phyloP scores from a whole-genome alignment of 1,140 invertebrate genomes.

The Drosophila biarmipes region DNA sequence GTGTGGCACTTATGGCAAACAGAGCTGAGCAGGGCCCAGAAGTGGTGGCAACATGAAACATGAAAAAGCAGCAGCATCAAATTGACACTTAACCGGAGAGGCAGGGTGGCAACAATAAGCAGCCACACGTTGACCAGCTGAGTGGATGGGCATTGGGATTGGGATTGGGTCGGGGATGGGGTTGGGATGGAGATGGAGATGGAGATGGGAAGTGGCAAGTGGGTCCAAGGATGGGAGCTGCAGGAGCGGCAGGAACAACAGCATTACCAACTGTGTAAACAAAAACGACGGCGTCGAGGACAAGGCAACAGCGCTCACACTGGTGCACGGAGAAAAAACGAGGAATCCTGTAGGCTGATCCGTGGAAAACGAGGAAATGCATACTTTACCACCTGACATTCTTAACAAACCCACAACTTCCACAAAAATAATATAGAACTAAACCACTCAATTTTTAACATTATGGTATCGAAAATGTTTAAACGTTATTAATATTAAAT shows the following conservation, averaged over 20 bases:
- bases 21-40: constrained; percentile 27
- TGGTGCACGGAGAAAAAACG: constrained; percentile 3
- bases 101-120: constrained; percentile 54
- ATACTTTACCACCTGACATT: not conserved
- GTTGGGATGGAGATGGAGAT: no score
- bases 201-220: constrained; percentile 5
- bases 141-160: constrained; percentile 16
- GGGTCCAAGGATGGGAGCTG: constrained; percentile 32
- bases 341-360: not conserved
- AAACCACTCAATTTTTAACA: no score
- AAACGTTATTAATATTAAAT: no score
- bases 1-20: constrained; percentile 79
- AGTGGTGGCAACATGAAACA: constrained; percentile 69
- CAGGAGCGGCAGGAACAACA: constrained; percentile 44
- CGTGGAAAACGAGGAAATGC: not conserved
- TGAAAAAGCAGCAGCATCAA: constrained; percentile 79
- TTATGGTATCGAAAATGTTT: no score
- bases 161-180: no score
- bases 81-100: constrained; percentile 74
- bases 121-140: constrained; percentile 70
- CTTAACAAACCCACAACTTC: no score
- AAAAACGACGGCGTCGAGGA: constrained; percentile 62
- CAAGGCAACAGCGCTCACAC: constrained; percentile 9
- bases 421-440: no score
- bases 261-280: constrained; percentile 69